phyloP scores from a whole-genome alignment of 1,140 invertebrate genomes.

The Zaprionus taronus region DNA sequence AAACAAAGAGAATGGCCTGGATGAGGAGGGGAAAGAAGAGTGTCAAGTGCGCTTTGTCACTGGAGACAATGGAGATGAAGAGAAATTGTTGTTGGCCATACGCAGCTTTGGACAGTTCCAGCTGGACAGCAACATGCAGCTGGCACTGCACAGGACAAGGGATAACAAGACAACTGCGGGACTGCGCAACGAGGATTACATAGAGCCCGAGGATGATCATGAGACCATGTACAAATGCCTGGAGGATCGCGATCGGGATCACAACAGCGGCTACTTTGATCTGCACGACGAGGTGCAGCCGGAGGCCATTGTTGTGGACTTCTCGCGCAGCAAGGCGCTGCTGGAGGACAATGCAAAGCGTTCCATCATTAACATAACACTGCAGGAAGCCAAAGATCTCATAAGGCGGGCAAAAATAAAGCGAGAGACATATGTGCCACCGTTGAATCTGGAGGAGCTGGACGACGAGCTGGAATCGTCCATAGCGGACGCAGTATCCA shows the following conservation, averaged over 20 bases:
- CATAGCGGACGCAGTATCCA: slow-evolving; percentile 78
- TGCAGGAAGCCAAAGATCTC: slow-evolving; percentile 78
- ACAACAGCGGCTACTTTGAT: slow-evolving; percentile 48
- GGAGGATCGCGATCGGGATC: slow-evolving; percentile 41
- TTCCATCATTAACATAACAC: slow-evolving; percentile 80
- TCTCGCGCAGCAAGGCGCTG: slow-evolving; percentile 83
- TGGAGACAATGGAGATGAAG: slow-evolving; percentile 64
- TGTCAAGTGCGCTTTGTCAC: slow-evolving; percentile 78
- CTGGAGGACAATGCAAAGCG: slow-evolving; percentile 75
- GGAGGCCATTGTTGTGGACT: slow-evolving; percentile 85
- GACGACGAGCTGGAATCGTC: slow-evolving; percentile 81
- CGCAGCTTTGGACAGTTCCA: slow-evolving; percentile 85
- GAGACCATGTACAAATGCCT: slow-evolving; percentile 85
- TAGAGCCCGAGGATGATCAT: slow-evolving; percentile 75
- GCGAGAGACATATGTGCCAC: slow-evolving; percentile 63
- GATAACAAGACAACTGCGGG: slow-evolving; percentile 59
- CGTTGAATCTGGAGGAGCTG: slow-evolving; percentile 73
- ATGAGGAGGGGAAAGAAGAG: slow-evolving; percentile 18
- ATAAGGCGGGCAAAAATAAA: slow-evolving; percentile 67
- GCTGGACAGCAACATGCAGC: slow-evolving; percentile 76
- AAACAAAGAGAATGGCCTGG: slow-evolving; percentile 9
- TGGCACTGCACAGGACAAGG: slow-evolving; percentile 57
- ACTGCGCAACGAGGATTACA: slow-evolving; percentile 78
- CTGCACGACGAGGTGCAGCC: slow-evolving; percentile 69
- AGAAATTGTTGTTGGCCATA: slow-evolving; percentile 84